A percentile compares a stretch with the other conserved stretches of the same genome.
Evolutionary conservation across 2,888 invertebrate species (phyloP).

Genomic region (Limnephilus auricula): DNA sequence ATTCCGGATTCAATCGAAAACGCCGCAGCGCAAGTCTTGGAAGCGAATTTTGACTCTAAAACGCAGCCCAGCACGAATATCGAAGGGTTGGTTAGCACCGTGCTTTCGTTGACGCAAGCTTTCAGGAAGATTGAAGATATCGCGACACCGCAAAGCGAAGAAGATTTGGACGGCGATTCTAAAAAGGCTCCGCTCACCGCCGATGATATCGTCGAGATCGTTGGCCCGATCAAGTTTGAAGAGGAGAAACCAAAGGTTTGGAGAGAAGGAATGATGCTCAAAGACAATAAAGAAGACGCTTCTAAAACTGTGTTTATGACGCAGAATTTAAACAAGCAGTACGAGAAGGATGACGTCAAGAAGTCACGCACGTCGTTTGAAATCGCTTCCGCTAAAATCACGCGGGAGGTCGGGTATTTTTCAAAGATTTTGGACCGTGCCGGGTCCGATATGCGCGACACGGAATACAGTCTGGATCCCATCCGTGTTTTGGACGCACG

Average conservation of each 20-base stretch:
- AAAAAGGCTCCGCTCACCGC: background rate
- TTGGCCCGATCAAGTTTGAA: background rate
- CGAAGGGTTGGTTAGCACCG: slow-evolving; percentile 43
- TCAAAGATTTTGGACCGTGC: slow-evolving; percentile 52
- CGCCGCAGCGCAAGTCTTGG: slow-evolving; percentile 40
- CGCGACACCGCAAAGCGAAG: background rate
- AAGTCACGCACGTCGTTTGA: slow-evolving; percentile 50
- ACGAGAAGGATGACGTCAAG: slow-evolving; percentile 57
- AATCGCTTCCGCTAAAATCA: slow-evolving; percentile 46
- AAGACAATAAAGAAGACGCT: slow-evolving; percentile 33
- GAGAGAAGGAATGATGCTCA: slow-evolving; percentile 61
- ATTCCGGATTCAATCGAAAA: background rate
- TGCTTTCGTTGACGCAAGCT: slow-evolving; percentile 31
- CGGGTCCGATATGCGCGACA: slow-evolving; percentile 53
- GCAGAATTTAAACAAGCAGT: slow-evolving; percentile 59
- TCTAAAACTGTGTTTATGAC: slow-evolving; percentile 63
- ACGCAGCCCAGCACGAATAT: slow-evolving; percentile 36
- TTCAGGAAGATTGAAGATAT: slow-evolving; percentile 36
- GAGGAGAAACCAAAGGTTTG: slow-evolving; percentile 50
- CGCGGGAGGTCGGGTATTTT: slow-evolving; percentile 60
- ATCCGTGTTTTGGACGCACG: slow-evolving; percentile 47
- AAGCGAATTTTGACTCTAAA: slow-evolving; percentile 12
- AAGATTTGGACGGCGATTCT: background rate
- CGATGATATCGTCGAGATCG: slow-evolving; percentile 11
- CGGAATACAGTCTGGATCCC: slow-evolving; percentile 52